phyloP scores from a whole-genome alignment of 2,888 invertebrate species.

The Volucella inanis region DNA sequence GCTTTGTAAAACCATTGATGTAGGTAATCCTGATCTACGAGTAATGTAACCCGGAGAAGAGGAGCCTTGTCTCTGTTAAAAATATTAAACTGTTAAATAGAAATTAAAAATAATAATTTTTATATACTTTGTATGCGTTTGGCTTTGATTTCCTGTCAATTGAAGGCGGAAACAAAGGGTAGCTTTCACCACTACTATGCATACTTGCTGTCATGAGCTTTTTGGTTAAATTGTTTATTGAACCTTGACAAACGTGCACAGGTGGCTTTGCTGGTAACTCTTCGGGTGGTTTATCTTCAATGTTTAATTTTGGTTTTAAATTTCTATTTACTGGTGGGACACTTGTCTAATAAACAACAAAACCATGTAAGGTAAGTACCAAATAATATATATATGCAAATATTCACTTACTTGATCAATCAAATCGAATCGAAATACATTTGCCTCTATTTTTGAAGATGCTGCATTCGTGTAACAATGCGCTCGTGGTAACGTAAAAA shows the following conservation, averaged over 20 bases:
- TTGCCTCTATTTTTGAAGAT: constrained; percentile 83
- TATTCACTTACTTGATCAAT: constrained; percentile 78
- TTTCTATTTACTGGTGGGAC: constrained; percentile 92
- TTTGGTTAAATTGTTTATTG: constrained; percentile 73
- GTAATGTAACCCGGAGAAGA: constrained; percentile 67
- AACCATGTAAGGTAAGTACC: not conserved
- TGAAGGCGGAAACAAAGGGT: constrained; percentile 83
- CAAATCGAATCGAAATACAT: constrained; percentile 85
- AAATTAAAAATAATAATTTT: too few relatives aligned
- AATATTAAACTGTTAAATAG: not conserved
- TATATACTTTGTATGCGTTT: constrained; percentile 83
- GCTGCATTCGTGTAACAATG: constrained; percentile 85
- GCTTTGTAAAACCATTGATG: constrained; percentile 79
- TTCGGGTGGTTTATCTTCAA: constrained; percentile 80
- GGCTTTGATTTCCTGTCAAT: constrained; percentile 87
- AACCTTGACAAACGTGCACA: constrained; percentile 75
- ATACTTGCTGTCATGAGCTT: constrained; percentile 55
- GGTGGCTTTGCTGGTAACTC: constrained; percentile 81
- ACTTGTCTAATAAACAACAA: constrained; percentile 74
- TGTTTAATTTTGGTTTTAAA: constrained; percentile 86
- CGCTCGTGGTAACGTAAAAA: constrained; percentile 79
- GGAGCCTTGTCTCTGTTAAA: constrained; percentile 29
- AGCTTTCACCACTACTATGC: constrained; percentile 68
- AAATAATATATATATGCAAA: not conserved
- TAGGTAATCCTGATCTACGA: constrained; percentile 80